Conservation (phyloP, 1,140 invertebrate species). For the Eciton burchellii region DNA sequence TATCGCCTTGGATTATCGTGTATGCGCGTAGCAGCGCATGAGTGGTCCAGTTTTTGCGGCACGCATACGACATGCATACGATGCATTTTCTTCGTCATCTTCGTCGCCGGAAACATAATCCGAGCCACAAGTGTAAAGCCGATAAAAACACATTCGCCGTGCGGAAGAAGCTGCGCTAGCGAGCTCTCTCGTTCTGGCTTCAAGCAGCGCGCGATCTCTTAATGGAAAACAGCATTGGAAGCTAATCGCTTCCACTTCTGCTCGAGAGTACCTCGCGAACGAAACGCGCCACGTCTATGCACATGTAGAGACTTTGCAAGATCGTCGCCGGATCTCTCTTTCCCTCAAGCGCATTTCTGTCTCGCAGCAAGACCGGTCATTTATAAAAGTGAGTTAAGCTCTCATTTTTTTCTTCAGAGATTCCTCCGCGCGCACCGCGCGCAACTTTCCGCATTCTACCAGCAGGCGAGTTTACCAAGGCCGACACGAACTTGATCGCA, state of each 20-base stretch:
- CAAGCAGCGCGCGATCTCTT: neutral
- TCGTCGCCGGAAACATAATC: constrained; percentile 12
- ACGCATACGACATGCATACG: neutral
- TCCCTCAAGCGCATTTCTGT: too few species aligned
- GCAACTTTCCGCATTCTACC: neutral
- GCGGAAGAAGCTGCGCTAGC: neutral
- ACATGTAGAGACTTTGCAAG: too few species aligned
- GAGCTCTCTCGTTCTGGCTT: neutral
- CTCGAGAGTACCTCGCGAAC: too few species aligned
- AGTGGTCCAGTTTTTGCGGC: neutral
- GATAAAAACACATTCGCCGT: neutral
- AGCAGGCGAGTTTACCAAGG: constrained; percentile 32
- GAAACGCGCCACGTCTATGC: too few species aligned
- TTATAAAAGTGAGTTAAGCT: too few species aligned
- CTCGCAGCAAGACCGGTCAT: too few species aligned
- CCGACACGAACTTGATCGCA: constrained; percentile 24
- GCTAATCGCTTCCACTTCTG: too few species aligned
- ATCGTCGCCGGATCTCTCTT: too few species aligned
- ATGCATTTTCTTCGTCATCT: constrained; percentile 4
- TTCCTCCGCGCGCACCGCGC: neutral
- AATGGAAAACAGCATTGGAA: neutral
- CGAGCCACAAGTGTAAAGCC: neutral
- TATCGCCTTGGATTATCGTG: neutral
- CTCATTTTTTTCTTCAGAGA: too few species aligned
- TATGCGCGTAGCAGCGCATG: neutral